Evolutionary conservation across 2,113 vertebrate genomes (phyloP), one percentile per base, ranked within the genome.

Genomic region (Platycercus adscitus): DNA sequence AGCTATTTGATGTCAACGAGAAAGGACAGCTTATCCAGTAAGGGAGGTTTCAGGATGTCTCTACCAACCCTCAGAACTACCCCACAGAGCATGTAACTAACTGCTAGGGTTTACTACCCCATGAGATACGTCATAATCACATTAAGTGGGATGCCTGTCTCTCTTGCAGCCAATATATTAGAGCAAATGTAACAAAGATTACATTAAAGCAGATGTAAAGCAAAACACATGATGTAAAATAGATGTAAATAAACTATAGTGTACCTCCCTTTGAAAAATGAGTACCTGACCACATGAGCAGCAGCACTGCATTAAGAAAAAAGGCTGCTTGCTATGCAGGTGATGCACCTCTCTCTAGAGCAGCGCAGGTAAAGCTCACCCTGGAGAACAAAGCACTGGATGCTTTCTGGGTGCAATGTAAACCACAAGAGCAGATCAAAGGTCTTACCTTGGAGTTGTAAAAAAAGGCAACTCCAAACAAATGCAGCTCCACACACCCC

Each of bases 371-470:
- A 80, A 53, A 89, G n/a, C 66, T 87, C 70, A 31, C 19, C 58
- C 47, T 18, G 11, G 17, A 83, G 58, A 81, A 33, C 37, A 64
- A 35, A 41, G 79, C 0, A 0, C 61, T 39, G 58, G 19, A 17
- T 76, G 63, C 66, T 49, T 70, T 61, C 63, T 56, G 66, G 52
- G 25, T 10, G 28, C 56, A n/a, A 47, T 43, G 7, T 41, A 82
- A 92, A 58, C 76, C 91, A 26, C 69, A 41, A 6, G 47, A 39
- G n/a, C 76, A 96, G 19, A 94, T 91, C 88, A 96, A 96, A 96
- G 68, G 29, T 52, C 9, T 39, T 43, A 78, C 79, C 86, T 83
- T 14, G 39, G 39, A 88, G 50, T 44, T 81, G 68, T 86, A 69
- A 93, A 91, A 93, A 84, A 16, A 91, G 43, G 75, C 65, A 93